Evolutionary conservation across 1,140 invertebrate genomes (phyloP).

Genomic region (Heliconius himera): DNA sequence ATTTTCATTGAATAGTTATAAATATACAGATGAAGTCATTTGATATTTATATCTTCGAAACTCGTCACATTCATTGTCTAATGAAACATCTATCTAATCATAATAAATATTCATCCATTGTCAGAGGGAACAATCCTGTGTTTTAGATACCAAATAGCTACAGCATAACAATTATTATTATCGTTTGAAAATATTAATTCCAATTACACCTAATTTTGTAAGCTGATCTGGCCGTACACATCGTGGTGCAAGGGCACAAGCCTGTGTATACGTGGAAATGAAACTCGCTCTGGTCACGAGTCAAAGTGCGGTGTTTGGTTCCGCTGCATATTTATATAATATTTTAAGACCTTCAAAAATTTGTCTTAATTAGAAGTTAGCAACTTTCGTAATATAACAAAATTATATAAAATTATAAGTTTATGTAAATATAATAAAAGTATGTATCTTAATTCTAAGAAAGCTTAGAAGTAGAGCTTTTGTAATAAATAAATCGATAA

Average conservation of each 20-base stretch:
- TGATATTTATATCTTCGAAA: neutral
- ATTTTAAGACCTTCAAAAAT: too few species aligned
- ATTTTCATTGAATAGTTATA: neutral
- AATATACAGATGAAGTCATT: neutral
- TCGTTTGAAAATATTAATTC: slow-evolving; percentile 12
- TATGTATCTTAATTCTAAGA: neutral
- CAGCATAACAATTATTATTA: slow-evolving; percentile 8
- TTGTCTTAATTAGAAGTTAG: neutral
- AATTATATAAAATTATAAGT: neutral
- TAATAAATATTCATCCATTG: slow-evolving; percentile 64
- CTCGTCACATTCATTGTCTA: slow-evolving; percentile 51
- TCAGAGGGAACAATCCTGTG: slow-evolving; percentile 60
- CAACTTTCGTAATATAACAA: neutral
- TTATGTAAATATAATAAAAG: neutral
- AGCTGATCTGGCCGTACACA: too few species aligned
- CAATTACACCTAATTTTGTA: neutral
- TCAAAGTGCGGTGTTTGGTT: too few species aligned
- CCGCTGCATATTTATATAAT: too few species aligned
- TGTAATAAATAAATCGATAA: neutral
- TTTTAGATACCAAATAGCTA: slow-evolving; percentile 53
- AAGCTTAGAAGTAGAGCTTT: neutral
- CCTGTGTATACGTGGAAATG: too few species aligned
- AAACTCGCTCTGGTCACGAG: too few species aligned
- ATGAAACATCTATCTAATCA: slow-evolving; percentile 54
- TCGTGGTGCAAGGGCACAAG: too few species aligned